A percentile compares a stretch with the other conserved stretches of the same genome.
Conservation (phyloP, 2,888 invertebrate species). For the Aphodius sticticus region DNA sequence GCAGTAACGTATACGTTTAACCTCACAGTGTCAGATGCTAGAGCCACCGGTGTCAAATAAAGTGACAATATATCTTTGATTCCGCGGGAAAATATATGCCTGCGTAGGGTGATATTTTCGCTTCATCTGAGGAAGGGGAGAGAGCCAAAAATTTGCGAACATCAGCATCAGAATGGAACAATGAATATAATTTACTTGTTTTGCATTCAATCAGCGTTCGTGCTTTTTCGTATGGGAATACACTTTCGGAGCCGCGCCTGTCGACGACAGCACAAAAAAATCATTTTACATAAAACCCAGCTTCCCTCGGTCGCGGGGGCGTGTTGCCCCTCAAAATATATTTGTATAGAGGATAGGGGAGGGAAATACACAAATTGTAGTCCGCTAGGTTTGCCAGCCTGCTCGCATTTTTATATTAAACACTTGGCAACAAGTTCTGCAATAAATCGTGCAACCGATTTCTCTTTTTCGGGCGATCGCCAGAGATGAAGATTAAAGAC, state of each 20-base stretch:
- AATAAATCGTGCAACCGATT: background rate
- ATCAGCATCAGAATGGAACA: constrained; percentile 16
- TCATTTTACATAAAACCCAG: constrained; percentile 4
- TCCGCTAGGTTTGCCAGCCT: background rate
- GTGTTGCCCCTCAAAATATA: background rate
- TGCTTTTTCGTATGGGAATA: background rate
- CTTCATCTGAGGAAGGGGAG: background rate
- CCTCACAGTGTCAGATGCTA: no score
- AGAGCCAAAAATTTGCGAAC: no score
- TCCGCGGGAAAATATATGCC: background rate
- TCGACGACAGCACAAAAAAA: background rate
- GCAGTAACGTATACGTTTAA: no score
- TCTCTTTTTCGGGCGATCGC: background rate
- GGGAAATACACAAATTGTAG: background rate
- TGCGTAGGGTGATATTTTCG: background rate
- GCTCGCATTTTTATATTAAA: background rate
- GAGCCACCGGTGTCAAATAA: background rate
- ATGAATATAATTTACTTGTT: constrained; percentile 35
- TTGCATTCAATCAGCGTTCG: constrained; percentile 36
- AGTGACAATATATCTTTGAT: background rate
- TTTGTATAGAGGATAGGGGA: background rate
- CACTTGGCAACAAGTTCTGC: background rate
- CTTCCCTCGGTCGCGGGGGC: background rate
- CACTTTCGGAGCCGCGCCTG: background rate
- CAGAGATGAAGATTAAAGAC: no score